These are phyloP conservation scores for Mesopsocus fuscifrons DNA, from an alignment of 2,888 invertebrate species.

Conservation along the genomic window DNA sequence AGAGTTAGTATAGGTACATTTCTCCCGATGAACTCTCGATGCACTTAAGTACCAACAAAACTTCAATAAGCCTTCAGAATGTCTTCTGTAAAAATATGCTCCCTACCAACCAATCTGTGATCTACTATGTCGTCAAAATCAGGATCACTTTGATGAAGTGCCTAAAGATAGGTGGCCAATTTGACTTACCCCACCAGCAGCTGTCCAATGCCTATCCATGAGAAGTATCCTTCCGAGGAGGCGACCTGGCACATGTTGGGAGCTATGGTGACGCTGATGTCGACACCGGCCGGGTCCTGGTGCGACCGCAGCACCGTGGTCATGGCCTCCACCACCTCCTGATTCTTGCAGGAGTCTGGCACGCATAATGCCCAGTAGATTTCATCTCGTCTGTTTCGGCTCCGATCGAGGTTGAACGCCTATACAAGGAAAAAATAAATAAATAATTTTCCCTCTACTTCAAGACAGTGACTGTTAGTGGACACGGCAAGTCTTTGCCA, in stretches of 20 bases:
- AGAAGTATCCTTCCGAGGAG: neutral
- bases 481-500: too few species aligned
- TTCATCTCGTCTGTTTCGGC: constrained; percentile 15
- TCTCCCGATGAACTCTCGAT: too few species aligned
- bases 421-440: neutral
- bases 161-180: too few species aligned
- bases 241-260: constrained; percentile 19
- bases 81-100: too few species aligned
- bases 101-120: too few species aligned
- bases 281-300: constrained; percentile 14
- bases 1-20: too few species aligned
- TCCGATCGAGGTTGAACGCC: neutral
- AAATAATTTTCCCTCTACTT: too few species aligned
- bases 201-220: constrained; percentile 5
- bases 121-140: too few species aligned
- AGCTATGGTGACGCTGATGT: constrained; percentile 18
- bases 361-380: constrained; percentile 36
- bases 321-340: constrained; percentile 21
- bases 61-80: too few species aligned
- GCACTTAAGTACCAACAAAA: too few species aligned
- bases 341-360: constrained; percentile 28
- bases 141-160: too few species aligned
- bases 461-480: too few species aligned
- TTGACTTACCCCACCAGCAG: neutral
- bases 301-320: constrained; percentile 7